A percentile compares a stretch with the other conserved stretches of the same genome.
Evolutionary conservation across 2,113 vertebrate genomes (phyloP).

Genomic region (Egretta garzetta): DNA sequence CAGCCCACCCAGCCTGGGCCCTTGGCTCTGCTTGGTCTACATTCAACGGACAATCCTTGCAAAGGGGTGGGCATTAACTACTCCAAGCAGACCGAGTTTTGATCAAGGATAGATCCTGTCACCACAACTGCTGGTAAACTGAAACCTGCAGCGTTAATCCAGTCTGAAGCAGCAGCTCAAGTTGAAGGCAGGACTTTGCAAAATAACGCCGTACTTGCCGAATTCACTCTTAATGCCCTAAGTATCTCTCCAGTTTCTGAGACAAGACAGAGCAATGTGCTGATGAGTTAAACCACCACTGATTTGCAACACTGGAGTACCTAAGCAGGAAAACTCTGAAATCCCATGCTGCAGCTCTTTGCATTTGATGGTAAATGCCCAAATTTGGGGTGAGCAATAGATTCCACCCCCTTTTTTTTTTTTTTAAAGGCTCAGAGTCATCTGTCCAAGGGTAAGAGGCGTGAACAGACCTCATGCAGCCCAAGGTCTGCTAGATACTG

Average conservation of each 20-base stretch:
- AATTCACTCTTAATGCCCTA: not conserved
- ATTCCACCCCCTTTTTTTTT: not conserved
- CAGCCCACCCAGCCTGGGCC: not conserved
- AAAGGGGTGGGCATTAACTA: not conserved
- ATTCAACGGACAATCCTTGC: not conserved
- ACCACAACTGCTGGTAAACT: not conserved
- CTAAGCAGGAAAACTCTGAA: not conserved
- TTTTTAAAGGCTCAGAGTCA: not conserved
- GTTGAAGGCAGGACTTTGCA: not conserved
- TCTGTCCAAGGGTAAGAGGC: not conserved
- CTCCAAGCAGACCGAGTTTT: not conserved
- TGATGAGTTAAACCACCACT: not conserved
- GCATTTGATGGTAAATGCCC: not conserved
- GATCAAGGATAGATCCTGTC: not conserved
- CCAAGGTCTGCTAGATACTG: not conserved
- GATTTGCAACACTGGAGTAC: not conserved
- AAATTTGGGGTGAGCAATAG: not conserved
- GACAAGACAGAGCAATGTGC: rapidly evolving
- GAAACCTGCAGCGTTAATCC: not conserved
- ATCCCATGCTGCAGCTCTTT: not conserved
- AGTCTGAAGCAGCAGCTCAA: not conserved
- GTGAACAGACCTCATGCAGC: not conserved
- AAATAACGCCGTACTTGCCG: not conserved
- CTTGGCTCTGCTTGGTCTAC: not conserved
- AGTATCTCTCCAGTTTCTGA: not conserved